phyloP scores from a whole-genome alignment of 2,113 vertebrate genomes.

The Salvelinus namaycush region DNA sequence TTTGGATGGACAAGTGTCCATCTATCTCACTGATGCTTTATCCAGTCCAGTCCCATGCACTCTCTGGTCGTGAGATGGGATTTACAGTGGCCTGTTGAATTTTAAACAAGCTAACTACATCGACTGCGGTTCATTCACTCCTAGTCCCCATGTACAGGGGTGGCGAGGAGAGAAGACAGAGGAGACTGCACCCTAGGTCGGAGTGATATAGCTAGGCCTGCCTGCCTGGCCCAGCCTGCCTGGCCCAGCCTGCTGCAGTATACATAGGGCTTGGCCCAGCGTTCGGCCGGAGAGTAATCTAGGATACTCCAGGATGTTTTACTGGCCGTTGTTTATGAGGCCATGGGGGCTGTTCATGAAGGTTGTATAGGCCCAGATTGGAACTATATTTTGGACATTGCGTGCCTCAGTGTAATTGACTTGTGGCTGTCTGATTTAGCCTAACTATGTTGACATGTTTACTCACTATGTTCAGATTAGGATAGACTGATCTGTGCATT shows the following conservation, averaged over 20 bases:
- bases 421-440: too few species aligned
- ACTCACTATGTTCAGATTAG: too few species aligned
- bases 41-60: constrained; percentile 15
- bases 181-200: not conserved
- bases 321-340: too few species aligned
- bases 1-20: constrained; percentile 32
- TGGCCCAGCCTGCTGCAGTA: not conserved
- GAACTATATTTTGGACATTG: too few species aligned
- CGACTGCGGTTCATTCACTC: not conserved
- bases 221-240: not conserved
- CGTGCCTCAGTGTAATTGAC: too few species aligned
- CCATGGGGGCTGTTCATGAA: too few species aligned
- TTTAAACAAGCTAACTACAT: constrained; percentile 58
- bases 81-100: constrained; percentile 57
- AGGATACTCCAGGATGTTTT: too few species aligned
- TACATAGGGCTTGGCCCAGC: not conserved
- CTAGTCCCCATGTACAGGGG: constrained; percentile 4
- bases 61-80: constrained; percentile 35
- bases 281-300: too few species aligned
- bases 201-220: too few species aligned
- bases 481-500: too few species aligned
- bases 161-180: not conserved
- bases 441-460: too few species aligned
- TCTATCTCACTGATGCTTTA: constrained; percentile 20
- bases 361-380: too few species aligned